phyloP scores from a whole-genome alignment of 2,113 vertebrate species.

The Spermophilus dauricus region DNA sequence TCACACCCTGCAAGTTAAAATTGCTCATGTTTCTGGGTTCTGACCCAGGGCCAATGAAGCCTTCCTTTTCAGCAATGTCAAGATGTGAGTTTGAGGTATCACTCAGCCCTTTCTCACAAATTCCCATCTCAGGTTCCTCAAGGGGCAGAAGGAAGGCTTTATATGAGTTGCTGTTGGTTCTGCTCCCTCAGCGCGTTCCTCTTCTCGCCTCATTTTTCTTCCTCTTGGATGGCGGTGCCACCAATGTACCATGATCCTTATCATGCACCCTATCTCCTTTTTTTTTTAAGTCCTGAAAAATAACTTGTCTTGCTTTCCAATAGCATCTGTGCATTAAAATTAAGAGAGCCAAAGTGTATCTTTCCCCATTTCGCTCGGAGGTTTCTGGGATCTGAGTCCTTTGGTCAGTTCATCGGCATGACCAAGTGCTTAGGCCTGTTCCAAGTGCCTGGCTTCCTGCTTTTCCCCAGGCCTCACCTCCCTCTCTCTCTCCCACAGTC shows the following conservation, averaged over 20 bases:
- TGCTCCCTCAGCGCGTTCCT: not conserved
- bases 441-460: not conserved
- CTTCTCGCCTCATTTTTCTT: slow-evolving; percentile 70
- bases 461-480: not conserved
- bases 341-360: not conserved
- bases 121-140: not conserved
- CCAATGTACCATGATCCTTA: not conserved
- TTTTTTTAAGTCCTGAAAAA: not conserved
- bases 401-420: not conserved
- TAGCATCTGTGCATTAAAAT: not conserved
- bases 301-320: not conserved
- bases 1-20: slow-evolving; percentile 79
- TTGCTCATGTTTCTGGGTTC: slow-evolving; percentile 76
- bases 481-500: not conserved
- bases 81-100: slow-evolving; percentile 64
- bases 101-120: slow-evolving; percentile 52
- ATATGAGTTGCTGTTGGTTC: not conserved
- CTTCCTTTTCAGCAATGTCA: slow-evolving; percentile 66
- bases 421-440: not conserved
- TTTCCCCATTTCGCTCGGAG: not conserved
- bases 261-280: not conserved
- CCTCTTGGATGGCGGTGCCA: not conserved
- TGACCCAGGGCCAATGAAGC: slow-evolving; percentile 57
- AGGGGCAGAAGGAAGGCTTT: not conserved
- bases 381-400: not conserved